These are phyloP conservation scores for Agrochola macilenta DNA, from an alignment of 2,888 invertebrate species.

Conservation along the genomic window DNA sequence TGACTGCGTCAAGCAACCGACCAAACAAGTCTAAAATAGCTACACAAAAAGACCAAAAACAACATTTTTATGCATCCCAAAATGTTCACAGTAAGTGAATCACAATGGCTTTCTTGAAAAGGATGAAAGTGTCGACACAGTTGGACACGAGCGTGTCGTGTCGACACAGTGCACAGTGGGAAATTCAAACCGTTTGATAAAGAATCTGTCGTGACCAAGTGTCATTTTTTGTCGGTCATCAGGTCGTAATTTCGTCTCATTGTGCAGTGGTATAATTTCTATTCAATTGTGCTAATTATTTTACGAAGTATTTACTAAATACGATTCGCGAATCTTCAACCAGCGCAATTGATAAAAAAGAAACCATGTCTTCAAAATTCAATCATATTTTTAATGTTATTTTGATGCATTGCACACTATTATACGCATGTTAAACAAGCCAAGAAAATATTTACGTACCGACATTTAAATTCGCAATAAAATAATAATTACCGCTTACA, in stretches of 20 bases:
- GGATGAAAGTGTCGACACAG: slow-evolving; percentile 71
- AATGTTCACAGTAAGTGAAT: slow-evolving; percentile 31
- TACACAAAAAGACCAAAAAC: slow-evolving; percentile 1
- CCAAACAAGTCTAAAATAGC: background rate
- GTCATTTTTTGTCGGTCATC: slow-evolving; percentile 72
- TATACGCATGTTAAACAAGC: slow-evolving; percentile 45
- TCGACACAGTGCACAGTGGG: slow-evolving; percentile 65
- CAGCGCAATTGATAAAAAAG: too few relatives aligned
- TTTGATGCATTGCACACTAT: slow-evolving; percentile 24
- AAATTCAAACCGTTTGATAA: slow-evolving; percentile 72
- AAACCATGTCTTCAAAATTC: background rate
- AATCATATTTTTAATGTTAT: background rate
- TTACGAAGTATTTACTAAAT: background rate
- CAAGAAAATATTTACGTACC: slow-evolving; percentile 21
- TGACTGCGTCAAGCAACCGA: too few relatives aligned
- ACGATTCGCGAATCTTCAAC: background rate
- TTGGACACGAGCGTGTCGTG: slow-evolving; percentile 70
- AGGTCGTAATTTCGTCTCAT: slow-evolving; percentile 44
- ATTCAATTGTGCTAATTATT: slow-evolving; percentile 7
- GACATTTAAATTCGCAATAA: slow-evolving; percentile 50
- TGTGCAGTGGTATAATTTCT: slow-evolving; percentile 32
- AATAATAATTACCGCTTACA: slow-evolving; percentile 52
- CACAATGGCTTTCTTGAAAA: slow-evolving; percentile 62
- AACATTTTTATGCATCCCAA: slow-evolving; percentile 40
- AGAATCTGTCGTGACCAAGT: slow-evolving; percentile 76